Evolutionary conservation across 2,888 invertebrate species (phyloP), one percentile per base, ranked within the genome.

Genomic region (Drosophila macrospina): DNA sequence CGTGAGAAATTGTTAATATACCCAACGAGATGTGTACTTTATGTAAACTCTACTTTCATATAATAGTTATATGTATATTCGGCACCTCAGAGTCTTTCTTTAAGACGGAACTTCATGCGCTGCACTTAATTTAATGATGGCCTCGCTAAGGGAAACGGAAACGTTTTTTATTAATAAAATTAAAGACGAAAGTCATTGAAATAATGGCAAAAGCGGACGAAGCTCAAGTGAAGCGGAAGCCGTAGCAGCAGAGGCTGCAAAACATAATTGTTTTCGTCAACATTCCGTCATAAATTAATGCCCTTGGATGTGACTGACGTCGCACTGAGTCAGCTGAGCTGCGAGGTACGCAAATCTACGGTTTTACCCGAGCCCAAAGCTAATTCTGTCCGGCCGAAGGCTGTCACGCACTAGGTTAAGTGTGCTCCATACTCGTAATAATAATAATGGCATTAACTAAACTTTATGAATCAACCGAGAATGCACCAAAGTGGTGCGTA

Each of bases 101-200:
- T 54, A 66, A 74, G 67, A 73, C 86, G 86, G 66, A 72, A 69
- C 80, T 77, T 44, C 56, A 64, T 45, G 77, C 55, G 56, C 34
- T 75, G 70, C 74, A 81, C 66, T 87, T 85, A 74, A 73, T 83
- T 87, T 85, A 82, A 82, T 82, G 62, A 84, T 66, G 37, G 39
- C 60, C 28, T 41, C 16, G 48, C 56, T 8, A 11, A 16, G 28
- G 34, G 26, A 39, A 41, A 54, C 44, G 24, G 11, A 16, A 42
- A 8, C 20, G 57, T 55, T 65, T 74, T 81, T 86, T 72, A 80
- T 78, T 78, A 80, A 80, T 82, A 73, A 78, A 86, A 72, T 88
- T 71, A 70, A 76, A 69, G 70, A 88, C 80, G 78, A 84, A 84
- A 83, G 88, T 82, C 88, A 59, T 64, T 62, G 64, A 68, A 48